Evolutionary conservation across 53 echinoderm and acorn worm species (phyloP).

Genomic region (Echinarachnius parma): DNA sequence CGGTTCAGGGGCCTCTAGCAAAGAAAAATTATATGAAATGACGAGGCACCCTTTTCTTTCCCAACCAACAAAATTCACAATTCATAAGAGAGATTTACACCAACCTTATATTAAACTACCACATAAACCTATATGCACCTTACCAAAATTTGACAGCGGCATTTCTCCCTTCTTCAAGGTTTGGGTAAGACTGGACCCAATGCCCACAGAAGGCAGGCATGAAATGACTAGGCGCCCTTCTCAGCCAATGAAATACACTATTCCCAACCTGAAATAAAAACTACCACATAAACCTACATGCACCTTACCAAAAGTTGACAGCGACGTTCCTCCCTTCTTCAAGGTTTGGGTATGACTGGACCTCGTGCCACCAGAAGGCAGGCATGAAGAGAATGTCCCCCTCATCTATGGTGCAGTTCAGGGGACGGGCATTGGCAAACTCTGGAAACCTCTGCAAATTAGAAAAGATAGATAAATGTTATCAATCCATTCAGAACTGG

Average conservation of each 20-base stretch:
- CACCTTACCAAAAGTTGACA: slow-evolving; percentile 81
- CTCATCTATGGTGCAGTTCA: slow-evolving; percentile 87
- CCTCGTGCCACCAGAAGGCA: slow-evolving; percentile 99
- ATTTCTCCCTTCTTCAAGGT: slow-evolving; percentile 66
- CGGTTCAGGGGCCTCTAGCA: no score
- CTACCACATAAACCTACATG: not conserved
- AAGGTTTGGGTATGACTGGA: slow-evolving; percentile 80
- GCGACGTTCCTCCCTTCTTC: slow-evolving; percentile 76
- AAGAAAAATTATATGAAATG: no score
- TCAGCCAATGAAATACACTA: not conserved
- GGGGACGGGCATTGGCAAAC: slow-evolving; percentile 66
- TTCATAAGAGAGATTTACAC: not conserved
- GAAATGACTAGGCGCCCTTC: no score
- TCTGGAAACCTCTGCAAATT: slow-evolving; percentile 88
- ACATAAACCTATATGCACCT: not conserved
- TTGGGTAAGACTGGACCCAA: slow-evolving; percentile 87
- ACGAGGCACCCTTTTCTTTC: no score
- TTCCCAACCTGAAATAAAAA: not conserved
- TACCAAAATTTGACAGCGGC: slow-evolving; percentile 91
- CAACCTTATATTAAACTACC: no score
- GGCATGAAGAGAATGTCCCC: slow-evolving; percentile 95
- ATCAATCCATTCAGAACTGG: no score
- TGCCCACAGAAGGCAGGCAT: no score
- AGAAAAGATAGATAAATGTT: no score
- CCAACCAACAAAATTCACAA: not conserved